These are phyloP conservation scores for Itoplectis maculator DNA, from an alignment of 2,888 invertebrate species.

Conservation along the genomic window DNA sequence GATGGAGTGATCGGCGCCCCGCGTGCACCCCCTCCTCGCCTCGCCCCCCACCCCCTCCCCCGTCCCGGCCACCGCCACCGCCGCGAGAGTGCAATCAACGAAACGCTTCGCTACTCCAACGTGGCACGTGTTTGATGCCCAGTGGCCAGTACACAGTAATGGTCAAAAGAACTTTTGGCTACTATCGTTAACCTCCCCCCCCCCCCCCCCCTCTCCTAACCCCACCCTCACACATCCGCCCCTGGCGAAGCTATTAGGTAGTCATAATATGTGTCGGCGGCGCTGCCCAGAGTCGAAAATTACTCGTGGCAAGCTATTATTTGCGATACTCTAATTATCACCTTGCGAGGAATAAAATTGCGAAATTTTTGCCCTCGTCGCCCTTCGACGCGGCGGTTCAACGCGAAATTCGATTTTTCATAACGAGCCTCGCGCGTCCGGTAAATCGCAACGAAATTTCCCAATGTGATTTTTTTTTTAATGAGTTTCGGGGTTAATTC, in stretches of 20 bases:
- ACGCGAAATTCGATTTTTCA: too few species aligned
- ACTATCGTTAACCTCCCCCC: background rate
- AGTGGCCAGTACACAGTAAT: constrained; percentile 2
- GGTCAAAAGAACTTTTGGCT: constrained; percentile 34
- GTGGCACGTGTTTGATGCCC: constrained; percentile 24
- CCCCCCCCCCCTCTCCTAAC: too few species aligned
- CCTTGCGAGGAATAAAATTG: background rate
- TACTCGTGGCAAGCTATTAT: background rate
- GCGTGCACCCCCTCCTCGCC: background rate
- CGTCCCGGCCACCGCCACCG: background rate
- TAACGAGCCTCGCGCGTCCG: too few species aligned
- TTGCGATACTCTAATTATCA: background rate
- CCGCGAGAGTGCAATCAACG: constrained; percentile 48
- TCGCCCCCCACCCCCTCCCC: background rate
- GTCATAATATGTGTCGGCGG: background rate
- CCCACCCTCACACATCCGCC: too few species aligned
- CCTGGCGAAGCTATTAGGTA: background rate
- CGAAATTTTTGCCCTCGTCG: background rate
- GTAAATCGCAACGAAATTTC: too few species aligned
- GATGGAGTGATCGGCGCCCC: constrained; percentile 35
- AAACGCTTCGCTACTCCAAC: constrained; percentile 41
- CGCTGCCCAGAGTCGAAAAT: background rate
- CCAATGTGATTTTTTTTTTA: too few species aligned
- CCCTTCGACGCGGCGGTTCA: too few species aligned
- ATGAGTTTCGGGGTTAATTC: too few species aligned